Percentiles rank a stretch among this genome's conserved stretches.
phyloP scores from a whole-genome alignment of 2,113 vertebrate genomes.

The Phalacrocorax pelagicus region DNA sequence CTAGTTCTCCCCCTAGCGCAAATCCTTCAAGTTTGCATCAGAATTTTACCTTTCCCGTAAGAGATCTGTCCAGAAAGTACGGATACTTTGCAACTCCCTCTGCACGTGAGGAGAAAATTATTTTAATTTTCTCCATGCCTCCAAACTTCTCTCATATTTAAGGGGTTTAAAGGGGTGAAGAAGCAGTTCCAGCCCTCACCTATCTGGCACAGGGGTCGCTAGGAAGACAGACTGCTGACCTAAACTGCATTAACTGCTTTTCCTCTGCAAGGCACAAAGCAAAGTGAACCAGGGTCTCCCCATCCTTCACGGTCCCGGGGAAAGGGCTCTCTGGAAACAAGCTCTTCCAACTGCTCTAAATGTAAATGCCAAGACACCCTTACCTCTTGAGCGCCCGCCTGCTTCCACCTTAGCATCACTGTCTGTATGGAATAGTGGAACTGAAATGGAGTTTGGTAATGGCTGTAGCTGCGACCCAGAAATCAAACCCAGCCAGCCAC shows the following conservation, averaged over 20 bases:
- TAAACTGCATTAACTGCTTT: accelerated
- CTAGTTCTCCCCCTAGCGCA: background rate
- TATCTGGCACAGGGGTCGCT: background rate
- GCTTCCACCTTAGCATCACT: background rate
- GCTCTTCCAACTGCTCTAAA: background rate
- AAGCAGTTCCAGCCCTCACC: background rate
- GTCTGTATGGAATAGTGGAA: background rate
- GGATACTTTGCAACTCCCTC: background rate
- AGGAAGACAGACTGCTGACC: background rate
- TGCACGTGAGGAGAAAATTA: background rate
- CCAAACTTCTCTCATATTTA: background rate
- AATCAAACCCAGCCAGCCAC: background rate
- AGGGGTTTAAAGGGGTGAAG: background rate
- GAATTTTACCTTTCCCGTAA: background rate
- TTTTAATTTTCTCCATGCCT: background rate
- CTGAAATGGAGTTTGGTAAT: background rate
- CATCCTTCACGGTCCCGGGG: accelerated
- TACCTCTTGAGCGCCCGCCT: background rate
- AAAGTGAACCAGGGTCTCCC: background rate
- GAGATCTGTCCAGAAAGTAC: background rate
- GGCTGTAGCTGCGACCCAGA: background rate
- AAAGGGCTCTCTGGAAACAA: background rate
- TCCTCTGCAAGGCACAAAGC: background rate
- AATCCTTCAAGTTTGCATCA: background rate
- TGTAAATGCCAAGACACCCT: background rate